Percentiles rank a stretch among this genome's conserved stretches.
phyloP scores from a whole-genome alignment of 2,797 vertebrate species.

The Argyrosomus regius region DNA sequence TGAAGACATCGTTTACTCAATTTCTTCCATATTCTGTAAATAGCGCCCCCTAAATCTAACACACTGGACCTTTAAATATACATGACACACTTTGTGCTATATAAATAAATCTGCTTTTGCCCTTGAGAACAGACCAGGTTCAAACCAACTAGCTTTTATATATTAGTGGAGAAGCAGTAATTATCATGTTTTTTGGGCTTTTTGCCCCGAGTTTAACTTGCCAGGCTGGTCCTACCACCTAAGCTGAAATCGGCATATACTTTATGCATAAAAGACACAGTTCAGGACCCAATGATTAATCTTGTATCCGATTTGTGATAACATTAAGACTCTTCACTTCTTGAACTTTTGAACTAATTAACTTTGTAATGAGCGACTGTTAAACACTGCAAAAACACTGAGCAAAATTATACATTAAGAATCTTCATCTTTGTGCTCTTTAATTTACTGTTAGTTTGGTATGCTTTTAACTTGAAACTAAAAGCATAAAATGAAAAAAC shows the following conservation, averaged over 20 bases:
- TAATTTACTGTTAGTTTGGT: too few relatives aligned
- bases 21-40: too few relatives aligned
- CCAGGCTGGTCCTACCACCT: neutral
- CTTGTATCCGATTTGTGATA: neutral
- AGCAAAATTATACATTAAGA: neutral
- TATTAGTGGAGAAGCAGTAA: neutral
- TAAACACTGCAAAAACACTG: too few relatives aligned
- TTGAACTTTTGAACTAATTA: too few relatives aligned
- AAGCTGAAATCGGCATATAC: neutral
- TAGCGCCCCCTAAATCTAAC: too few relatives aligned
- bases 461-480: neutral
- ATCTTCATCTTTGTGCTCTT: too few relatives aligned
- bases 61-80: too few relatives aligned
- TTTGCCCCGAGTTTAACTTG: neutral
- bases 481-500: slow-evolving; percentile 4
- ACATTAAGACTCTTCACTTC: neutral
- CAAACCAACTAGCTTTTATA: neutral
- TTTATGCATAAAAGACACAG: neutral
- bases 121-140: too few relatives aligned
- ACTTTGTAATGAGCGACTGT: too few relatives aligned
- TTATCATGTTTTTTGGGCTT: neutral
- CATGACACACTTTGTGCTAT: too few relatives aligned
- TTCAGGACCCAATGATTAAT: neutral
- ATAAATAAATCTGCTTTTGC: too few relatives aligned
- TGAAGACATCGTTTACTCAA: too few relatives aligned